Evolutionary conservation across 1,140 invertebrate genomes (phyloP).

Genomic region (Melipona quadrifasciata): DNA sequence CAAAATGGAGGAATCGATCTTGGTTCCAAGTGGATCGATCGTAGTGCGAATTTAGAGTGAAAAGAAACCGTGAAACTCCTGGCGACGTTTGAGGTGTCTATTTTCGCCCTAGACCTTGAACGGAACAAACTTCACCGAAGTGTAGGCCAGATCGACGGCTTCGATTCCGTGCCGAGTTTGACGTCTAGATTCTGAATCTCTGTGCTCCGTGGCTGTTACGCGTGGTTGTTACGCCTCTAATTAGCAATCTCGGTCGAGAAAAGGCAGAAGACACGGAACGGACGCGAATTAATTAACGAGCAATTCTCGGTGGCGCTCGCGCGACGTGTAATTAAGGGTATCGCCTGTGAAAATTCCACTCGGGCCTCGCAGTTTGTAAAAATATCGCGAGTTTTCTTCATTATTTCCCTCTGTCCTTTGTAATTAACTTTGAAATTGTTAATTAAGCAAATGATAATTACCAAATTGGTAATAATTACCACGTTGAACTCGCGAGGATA

Average conservation of each 20-base stretch:
- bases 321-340: constrained; percentile 44
- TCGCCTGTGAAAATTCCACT: neutral
- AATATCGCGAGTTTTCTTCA: neutral
- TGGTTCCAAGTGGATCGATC: no score
- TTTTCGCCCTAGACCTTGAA: no score
- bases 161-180: no score
- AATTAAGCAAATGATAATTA: neutral
- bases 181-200: neutral
- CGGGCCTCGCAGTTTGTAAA: neutral
- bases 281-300: constrained; percentile 59
- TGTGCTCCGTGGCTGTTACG: neutral
- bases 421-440: no score
- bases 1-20: neutral
- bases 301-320: neutral
- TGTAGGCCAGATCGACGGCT: no score
- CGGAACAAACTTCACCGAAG: no score
- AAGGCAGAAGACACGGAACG: constrained; percentile 16
- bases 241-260: constrained; percentile 31
- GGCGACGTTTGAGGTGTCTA: no score
- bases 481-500: neutral
- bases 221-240: constrained; percentile 25
- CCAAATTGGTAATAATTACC: neutral
- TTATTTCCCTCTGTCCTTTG: no score
- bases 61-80: no score
- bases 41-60: no score